Conservation (phyloP, 2,888 invertebrate species). For the Lysandra coridon region DNA sequence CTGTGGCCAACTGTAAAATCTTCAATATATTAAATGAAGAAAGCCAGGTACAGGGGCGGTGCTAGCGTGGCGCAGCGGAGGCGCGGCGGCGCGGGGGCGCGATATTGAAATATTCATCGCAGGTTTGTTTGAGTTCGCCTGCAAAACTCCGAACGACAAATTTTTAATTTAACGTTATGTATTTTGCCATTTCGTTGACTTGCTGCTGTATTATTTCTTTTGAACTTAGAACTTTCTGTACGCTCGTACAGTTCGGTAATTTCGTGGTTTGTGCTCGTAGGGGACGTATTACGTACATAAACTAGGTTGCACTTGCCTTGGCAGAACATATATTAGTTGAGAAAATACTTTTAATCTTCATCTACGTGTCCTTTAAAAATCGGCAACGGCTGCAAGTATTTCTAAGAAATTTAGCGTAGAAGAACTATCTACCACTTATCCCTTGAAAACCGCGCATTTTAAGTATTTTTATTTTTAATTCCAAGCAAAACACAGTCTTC, state of each 20-base stretch:
- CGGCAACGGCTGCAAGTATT: too few species aligned
- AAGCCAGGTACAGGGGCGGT: neutral
- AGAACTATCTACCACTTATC: too few species aligned
- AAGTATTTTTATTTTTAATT: too few species aligned
- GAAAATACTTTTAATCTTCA: too few species aligned
- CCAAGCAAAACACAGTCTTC: too few species aligned
- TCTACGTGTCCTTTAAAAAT: too few species aligned
- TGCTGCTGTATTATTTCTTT: neutral
- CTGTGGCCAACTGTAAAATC: neutral
- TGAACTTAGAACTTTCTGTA: neutral
- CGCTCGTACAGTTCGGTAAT: neutral
- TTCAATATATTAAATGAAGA: neutral
- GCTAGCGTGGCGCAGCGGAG: neutral
- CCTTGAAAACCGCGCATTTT: too few species aligned
- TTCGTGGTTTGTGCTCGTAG: neutral
- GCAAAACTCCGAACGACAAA: slow-evolving; percentile 1
- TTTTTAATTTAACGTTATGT: slow-evolving; percentile 4
- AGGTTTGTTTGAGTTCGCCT: neutral
- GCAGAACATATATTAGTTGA: too few species aligned
- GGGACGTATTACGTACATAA: too few species aligned
- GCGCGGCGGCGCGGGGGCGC: neutral
- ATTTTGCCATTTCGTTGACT: neutral
- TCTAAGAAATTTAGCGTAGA: too few species aligned
- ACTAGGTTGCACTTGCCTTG: too few species aligned
- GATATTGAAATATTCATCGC: slow-evolving; percentile 12